These are phyloP conservation scores for Sebastes itinus DNA, from an alignment of 2,797 vertebrate genomes.

Conservation along the genomic window DNA sequence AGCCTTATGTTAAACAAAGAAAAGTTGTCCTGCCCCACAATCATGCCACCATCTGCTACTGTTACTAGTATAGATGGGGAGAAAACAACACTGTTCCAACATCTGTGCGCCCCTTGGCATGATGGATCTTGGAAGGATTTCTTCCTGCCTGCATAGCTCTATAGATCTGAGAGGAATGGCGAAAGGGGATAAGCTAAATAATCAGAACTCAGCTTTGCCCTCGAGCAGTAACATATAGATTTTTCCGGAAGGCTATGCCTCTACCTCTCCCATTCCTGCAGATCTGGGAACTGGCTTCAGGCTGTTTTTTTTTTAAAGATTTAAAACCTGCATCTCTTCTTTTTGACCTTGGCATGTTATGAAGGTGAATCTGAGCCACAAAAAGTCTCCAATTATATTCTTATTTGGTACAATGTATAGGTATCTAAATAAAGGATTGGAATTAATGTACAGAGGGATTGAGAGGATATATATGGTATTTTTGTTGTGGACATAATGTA, in stretches of 20 bases:
- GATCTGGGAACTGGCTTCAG: constrained; percentile 46
- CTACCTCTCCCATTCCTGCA: constrained; percentile 60
- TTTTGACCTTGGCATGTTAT: constrained; percentile 26
- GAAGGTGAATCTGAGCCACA: constrained; percentile 20
- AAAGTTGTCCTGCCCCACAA: constrained; percentile 14
- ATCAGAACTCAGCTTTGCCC: constrained; percentile 25
- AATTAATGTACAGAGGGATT: constrained; percentile 21
- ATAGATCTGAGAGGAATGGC: constrained; percentile 34
- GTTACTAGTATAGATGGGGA: neutral
- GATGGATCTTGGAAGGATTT: constrained; percentile 5
- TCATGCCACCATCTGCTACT: constrained; percentile 21
- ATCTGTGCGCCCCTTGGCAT: constrained; percentile 6
- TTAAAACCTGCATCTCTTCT: constrained; percentile 27
- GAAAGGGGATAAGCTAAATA: constrained; percentile 30
- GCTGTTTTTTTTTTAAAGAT: constrained; percentile 41
- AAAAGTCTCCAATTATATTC: constrained; percentile 10
- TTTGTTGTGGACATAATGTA: constrained; percentile 60
- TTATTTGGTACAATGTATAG: constrained; percentile 4
- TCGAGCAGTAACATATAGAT: neutral
- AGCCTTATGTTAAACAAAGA: constrained; percentile 15
- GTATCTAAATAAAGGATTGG: neutral
- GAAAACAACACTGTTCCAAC: constrained; percentile 3
- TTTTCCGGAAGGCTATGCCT: constrained; percentile 32
- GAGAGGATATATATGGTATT: constrained; percentile 24
- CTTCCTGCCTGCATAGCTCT: constrained; percentile 24